These are phyloP conservation scores for Sebastes nivosus DNA, from an alignment of 2,797 vertebrate species.

Conservation along the genomic window DNA sequence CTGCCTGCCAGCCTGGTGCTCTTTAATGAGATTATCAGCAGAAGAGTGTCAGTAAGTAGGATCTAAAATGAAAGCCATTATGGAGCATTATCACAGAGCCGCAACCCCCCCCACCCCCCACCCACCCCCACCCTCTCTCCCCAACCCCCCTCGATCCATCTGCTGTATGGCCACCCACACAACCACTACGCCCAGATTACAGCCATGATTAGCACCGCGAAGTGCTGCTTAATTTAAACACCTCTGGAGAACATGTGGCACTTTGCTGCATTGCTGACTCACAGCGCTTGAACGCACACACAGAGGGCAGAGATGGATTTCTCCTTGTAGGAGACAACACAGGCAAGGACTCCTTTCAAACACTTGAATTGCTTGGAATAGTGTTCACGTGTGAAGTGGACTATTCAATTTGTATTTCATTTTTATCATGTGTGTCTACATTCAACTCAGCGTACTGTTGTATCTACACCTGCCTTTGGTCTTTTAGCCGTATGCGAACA, in stretches of 20 bases:
- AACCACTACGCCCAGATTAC: conserved; percentile 83
- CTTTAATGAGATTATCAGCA: conserved; percentile 89
- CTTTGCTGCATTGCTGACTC: conserved; percentile 69
- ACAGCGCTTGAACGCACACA: conserved; percentile 47
- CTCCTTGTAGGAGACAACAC: conserved; percentile 24
- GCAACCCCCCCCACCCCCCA: conserved; percentile 28
- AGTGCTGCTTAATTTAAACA: conserved; percentile 85
- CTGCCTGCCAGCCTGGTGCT: conserved; percentile 71
- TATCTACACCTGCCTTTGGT: neutral
- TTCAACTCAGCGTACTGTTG: neutral
- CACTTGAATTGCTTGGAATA: neutral
- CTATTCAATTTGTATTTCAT: neutral
- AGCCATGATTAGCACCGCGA: conserved; percentile 81
- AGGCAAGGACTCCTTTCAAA: conserved; percentile 6
- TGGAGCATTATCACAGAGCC: conserved; percentile 86
- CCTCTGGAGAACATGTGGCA: conserved; percentile 83
- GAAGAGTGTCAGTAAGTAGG: conserved; percentile 89
- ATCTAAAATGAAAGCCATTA: conserved; percentile 90
- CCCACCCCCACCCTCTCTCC: neutral
- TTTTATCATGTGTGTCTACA: conserved; percentile 2
- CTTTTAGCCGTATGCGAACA: neutral
- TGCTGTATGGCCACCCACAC: conserved; percentile 85
- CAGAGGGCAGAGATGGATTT: conserved; percentile 35
- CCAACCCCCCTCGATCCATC: conserved; percentile 73
- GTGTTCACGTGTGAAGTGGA: neutral